Evolutionary conservation across 2,888 invertebrate species (phyloP), one percentile per base, ranked within the genome.

Genomic region (Scrobipalpa atriplicella): DNA sequence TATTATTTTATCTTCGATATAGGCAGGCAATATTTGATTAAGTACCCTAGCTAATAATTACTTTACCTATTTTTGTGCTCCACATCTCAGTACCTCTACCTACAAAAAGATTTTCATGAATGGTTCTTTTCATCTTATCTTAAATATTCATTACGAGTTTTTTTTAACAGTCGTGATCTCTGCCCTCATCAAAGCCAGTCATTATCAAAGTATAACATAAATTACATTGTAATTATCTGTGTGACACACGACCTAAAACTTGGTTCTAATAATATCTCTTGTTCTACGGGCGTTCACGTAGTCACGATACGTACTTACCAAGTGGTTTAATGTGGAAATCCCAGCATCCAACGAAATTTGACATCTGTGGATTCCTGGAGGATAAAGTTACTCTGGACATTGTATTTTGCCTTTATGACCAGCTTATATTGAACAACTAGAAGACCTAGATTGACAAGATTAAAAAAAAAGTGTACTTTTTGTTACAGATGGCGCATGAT

Each of bases 141-240:
- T 1, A 18, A 54, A 18, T 54, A 54, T 54, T 54, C 19, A 54
- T 19, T 54, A 54, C 54, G 9, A 56, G 47, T 16, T 39, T 16
- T 38, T n/a, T 62, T 58, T 58, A 8, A 58, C 38, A 18, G 38
- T 8, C 29, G 16, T 38, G 38, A 58, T 2, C 58, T 38, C n/a
- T 58, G 58, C 29, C 29, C 58, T 38, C 38, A 58, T 58, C 58
- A 58, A 58, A 58, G 58, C 10, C 16, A 58, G 29, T 38, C 58
- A 29, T 58, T 58, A 58, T 58, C 58, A 38, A 38, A 58, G 8
- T 6, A 38, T 58, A n/a, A 58, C 13, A 58, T 58, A 58, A 58
- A 58, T 36, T 58, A 38, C 36, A n/a, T 58, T 8, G 36, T 58
- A 38, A 58, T 56, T 58, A 58, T 58, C 58, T 58, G 19, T 38